phyloP scores from a whole-genome alignment of 2,888 invertebrate species.

The Tromatobia lineatoria region DNA sequence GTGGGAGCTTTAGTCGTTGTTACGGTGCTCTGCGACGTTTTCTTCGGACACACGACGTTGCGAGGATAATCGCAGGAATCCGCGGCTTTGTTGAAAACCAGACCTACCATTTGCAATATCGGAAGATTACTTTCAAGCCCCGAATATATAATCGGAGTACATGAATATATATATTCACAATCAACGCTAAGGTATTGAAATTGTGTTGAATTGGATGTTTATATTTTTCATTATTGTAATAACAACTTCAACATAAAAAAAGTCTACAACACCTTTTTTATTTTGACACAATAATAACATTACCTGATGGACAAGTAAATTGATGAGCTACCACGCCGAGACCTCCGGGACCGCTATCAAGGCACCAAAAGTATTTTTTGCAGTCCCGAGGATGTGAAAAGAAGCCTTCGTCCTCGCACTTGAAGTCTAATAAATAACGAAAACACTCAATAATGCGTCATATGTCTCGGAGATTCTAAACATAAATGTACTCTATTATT shows the following conservation, averaged over 20 bases:
- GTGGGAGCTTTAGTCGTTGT: slow-evolving; percentile 85
- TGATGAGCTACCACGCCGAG: slow-evolving; percentile 96
- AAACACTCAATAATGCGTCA: not conserved
- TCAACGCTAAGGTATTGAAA: not conserved
- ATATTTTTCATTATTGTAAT: not conserved
- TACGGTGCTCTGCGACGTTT: slow-evolving; percentile 86
- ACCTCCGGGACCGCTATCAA: slow-evolving; percentile 95
- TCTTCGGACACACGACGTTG: slow-evolving; percentile 93
- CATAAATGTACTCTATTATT: not conserved
- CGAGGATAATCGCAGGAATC: slow-evolving; percentile 97
- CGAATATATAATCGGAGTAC: not conserved
- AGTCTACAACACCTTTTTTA: no score
- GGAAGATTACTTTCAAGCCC: not conserved
- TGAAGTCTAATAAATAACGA: slow-evolving; percentile 89
- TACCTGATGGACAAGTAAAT: slow-evolving; percentile 96
- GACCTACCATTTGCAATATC: slow-evolving; percentile 86
- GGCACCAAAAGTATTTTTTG: slow-evolving; percentile 98
- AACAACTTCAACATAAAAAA: no score
- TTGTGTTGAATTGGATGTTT: not conserved
- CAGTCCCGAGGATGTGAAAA: slow-evolving; percentile 96
- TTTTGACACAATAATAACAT: slow-evolving; percentile 52
- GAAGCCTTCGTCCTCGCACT: slow-evolving; percentile 97
- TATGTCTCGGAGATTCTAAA: not conserved
- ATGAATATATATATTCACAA: not conserved
- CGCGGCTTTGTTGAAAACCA: slow-evolving; percentile 96